phyloP scores from a whole-genome alignment of 2,113 vertebrate genomes.

The Dasyornis broadbenti region DNA sequence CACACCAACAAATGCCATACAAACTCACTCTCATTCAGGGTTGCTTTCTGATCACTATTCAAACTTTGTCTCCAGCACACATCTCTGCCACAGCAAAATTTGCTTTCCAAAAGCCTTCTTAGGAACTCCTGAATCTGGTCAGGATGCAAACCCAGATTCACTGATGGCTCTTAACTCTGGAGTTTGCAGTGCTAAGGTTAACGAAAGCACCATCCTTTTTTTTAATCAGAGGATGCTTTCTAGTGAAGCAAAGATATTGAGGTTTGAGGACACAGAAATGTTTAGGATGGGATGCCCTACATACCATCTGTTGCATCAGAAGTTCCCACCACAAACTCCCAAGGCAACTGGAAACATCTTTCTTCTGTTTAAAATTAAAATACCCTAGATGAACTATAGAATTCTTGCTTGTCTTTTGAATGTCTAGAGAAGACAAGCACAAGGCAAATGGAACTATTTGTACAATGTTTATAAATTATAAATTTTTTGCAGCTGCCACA shows the following conservation, averaged over 20 bases:
- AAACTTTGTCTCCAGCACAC: background rate
- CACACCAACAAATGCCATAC: background rate
- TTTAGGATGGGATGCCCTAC: background rate
- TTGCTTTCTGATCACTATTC: background rate
- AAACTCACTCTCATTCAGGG: background rate
- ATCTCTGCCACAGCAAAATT: background rate
- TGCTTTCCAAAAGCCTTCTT: background rate
- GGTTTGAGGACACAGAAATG: background rate
- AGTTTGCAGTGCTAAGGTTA: background rate
- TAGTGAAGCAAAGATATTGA: background rate
- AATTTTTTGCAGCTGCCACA: background rate
- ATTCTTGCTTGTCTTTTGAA: background rate
- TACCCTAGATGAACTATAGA: background rate
- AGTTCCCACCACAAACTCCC: background rate
- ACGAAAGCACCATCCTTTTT: background rate
- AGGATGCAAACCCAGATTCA: background rate
- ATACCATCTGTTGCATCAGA: background rate
- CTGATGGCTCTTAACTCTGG: background rate
- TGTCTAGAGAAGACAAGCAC: background rate
- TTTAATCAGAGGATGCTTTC: background rate
- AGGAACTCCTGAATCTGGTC: background rate
- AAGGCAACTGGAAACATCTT: background rate
- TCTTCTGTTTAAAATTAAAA: background rate
- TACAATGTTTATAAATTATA: background rate
- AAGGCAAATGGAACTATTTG: background rate